phyloP scores from a whole-genome alignment of 2,888 invertebrate genomes.

The Pherbina coryleti region DNA sequence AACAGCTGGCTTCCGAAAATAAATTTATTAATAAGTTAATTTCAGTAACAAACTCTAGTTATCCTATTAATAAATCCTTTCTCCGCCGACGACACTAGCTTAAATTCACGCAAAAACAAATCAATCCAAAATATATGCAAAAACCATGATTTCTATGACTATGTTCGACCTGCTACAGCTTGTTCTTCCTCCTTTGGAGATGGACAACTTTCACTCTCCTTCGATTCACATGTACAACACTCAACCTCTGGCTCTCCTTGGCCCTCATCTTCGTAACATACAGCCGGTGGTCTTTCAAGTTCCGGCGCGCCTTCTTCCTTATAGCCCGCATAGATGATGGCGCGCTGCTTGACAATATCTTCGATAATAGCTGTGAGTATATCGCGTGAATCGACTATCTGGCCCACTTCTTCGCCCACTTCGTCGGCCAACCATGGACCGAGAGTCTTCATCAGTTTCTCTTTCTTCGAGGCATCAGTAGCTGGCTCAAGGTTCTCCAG shows the following conservation, averaged over 20 bases:
- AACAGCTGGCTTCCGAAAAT: too few species aligned
- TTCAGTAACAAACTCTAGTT: too few species aligned
- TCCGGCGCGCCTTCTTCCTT: conserved; percentile 50
- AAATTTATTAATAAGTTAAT: too few species aligned
- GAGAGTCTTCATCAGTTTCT: conserved; percentile 78
- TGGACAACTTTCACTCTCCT: conserved; percentile 38
- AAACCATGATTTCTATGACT: too few species aligned
- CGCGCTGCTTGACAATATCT: conserved; percentile 83
- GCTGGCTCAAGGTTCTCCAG: conserved; percentile 78
- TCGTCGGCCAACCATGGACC: conserved; percentile 87
- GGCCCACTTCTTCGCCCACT: conserved; percentile 84
- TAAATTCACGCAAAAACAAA: too few species aligned
- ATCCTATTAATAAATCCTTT: too few species aligned
- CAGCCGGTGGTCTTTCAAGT: neutral
- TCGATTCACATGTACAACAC: conserved; percentile 53
- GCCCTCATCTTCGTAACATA: conserved; percentile 43
- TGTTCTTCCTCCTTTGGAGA: neutral
- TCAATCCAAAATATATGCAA: too few species aligned
- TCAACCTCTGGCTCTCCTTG: conserved; percentile 48
- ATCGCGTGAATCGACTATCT: conserved; percentile 84
- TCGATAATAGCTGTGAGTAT: conserved; percentile 84
- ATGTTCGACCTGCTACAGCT: too few species aligned
- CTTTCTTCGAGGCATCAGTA: conserved; percentile 65
- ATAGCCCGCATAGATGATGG: conserved; percentile 69
- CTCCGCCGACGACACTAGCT: too few species aligned